Base-by-base conservation (phyloP, 2,888 invertebrate genomes). In the Sesia apiformis region DNA sequence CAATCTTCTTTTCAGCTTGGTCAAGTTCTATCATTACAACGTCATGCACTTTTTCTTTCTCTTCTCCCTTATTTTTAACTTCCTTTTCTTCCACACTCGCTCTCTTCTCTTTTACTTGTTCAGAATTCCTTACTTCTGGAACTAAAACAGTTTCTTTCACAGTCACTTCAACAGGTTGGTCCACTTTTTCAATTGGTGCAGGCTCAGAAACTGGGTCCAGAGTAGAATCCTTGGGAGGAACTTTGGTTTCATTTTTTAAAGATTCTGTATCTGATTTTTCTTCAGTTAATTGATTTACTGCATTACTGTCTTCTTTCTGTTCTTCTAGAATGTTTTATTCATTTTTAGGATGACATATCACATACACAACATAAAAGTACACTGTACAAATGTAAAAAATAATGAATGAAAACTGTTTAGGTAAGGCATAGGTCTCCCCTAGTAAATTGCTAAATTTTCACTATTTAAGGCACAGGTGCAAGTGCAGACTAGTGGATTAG, bases 1-100 rank as follows among this genome's bases (percentile, higher is more conserved):
- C 79, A 54, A 58, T 57, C 54, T 67, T 69, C 43, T 58, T 57
- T 51, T 66, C 65, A 5, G 60, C 53, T 5, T 60, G 58, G n/a
- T n/a, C 65, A 51, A 74, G 71, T 43, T 81, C 79, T 40, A 68
- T 74, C 79, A 85, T 84, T 43, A 78, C 82, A 56, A 76, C 74
- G 71, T 84, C 76, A 52, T 63, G 46, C 23, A 60, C 65, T 7
- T 56, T 53, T 43, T 43, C n/a, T 52, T 49, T 49, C 5, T 59
- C 58, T 51, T 66, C 64, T 38, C 63, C 63, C 53, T 69, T 66
- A 3, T 59, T 58, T 39, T 61, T 59, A 41, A 56, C 55, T 4
- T 59, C 70, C 7, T 75, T 55, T 4, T 59, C 70, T n/a, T 75
- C 61, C 46, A 63, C 57, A 57, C 62, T 60, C 8, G 60, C 64